Base-by-base conservation (phyloP, 1,140 invertebrate genomes). In the Aphelenchoides besseyi region DNA sequence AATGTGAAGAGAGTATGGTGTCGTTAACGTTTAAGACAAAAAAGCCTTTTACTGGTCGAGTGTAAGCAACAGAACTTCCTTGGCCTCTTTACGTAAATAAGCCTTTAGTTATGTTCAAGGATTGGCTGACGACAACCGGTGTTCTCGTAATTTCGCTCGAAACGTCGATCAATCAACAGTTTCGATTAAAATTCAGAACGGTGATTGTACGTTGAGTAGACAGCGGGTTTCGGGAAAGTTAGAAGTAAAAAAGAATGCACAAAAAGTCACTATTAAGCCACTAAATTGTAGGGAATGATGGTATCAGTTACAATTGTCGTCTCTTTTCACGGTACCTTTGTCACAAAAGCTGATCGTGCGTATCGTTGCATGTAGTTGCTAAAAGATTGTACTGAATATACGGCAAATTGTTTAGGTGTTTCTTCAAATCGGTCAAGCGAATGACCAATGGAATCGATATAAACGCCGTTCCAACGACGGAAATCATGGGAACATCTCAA, bases 271-370 rank as follows among this genome's bases (percentile, higher is more conserved):
- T n/a, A n/a, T n/a, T n/a, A n/a, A 66, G 18, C n/a, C 1, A 23
- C n/a, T 53, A 1, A 61, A 61, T 26, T 74, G 5, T 30, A 76
- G 59, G 76, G 81, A 48, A 76, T 82, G 57, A 82, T 82, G 81
- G 62, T 82, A 26, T 82, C 79, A 2, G 37, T 82, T 29, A 83
- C 81, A 3, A 82, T 82, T 67, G 80, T 82, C 32, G 80, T 82
- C 48, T 77, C 73, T n/a, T 82, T 82, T 67, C 80, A 82, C 61
- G 80, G 80, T 35, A 82, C 80, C n/a, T 82, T 82, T 64, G 80
- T 83, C 5, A 82, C 80, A 3, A 78, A 78, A 32, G 72, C 74
- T 26, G 80, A 82, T 68, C 57, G 82, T 9, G 80, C 80, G 41
- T 82, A 69, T 57, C 66, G 80, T n/a, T 79, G 77, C 61, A 84